Evolutionary conservation across 2,113 vertebrate species (phyloP), one percentile per base, ranked within the genome.

Genomic region (Pomatostomus ruficeps): DNA sequence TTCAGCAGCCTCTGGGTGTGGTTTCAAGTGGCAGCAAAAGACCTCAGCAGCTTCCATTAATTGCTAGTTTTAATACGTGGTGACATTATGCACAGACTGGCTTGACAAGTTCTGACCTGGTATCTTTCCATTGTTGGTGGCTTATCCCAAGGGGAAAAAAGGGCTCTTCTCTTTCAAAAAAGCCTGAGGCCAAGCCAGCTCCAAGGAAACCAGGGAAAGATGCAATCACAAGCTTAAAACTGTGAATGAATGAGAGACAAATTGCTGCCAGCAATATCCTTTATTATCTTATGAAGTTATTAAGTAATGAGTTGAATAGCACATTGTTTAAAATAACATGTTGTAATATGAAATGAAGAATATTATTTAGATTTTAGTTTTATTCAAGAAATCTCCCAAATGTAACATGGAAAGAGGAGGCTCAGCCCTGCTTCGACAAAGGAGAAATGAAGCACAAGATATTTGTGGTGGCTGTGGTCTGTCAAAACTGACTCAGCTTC

Each of bases 281-380:
- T 70, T 93, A 85, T 90, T 76, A 82, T 62, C 68, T 83, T 49
- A 77, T 35, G 68, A 93, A 85, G 74, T 82, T 89, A 82, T 61
- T 87, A 87, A 91, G 42, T 58, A 57, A 61, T 2, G 4, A 76
- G 51, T 62, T 93, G 85, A 93, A 83, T 79, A 91, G 71, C 33
- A 24, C 68, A 82, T 76, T 93, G 51, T 95, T 95, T 79, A 51
- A 89, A 92, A 67, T 42, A 73, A 55, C 20, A 3, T 31, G 26
- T 52, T 65, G 58, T 77, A 80, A 67, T 91, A 78, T 77, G 75
- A 88, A 66, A 74, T 33, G 12, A 88, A 51, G 85, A 80, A 67
- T 52, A 55, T 28, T 55, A 70, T 49, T 91, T 63, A 63, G 63
- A 58, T 59, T 83, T 79, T 46, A 59, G 55, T 51, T 88, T 89